Conservation (phyloP, 2,113 vertebrate genomes). For the Amblyopsis rosae region DNA sequence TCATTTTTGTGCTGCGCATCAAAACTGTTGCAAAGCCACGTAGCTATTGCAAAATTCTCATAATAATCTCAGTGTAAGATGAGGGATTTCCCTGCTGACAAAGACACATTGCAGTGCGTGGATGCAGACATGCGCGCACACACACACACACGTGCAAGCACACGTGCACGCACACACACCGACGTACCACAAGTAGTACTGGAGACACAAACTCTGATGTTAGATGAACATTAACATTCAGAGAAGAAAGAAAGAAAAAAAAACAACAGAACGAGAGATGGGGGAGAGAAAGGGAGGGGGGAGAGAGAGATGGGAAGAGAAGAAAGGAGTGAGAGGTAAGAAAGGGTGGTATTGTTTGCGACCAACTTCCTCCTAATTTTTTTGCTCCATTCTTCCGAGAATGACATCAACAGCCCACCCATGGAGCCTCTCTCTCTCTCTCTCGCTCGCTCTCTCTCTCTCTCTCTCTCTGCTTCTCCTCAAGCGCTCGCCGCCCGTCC, state of each 20-base stretch:
- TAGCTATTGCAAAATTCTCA: too few species aligned
- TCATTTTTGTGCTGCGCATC: too few species aligned
- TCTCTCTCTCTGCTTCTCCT: conserved; percentile 54
- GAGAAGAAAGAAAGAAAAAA: background rate
- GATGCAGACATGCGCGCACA: background rate
- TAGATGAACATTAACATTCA: conserved; percentile 45
- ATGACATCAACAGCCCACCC: too few species aligned
- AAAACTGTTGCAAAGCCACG: too few species aligned
- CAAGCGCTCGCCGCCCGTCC: conserved; percentile 56
- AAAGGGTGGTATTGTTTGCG: conserved; percentile 70
- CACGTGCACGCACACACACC: background rate
- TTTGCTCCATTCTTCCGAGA: conserved; percentile 15
- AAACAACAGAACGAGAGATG: conserved; percentile 4
- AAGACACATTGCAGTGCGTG: background rate
- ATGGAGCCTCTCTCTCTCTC: conserved; percentile 1
- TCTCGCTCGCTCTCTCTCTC: conserved; percentile 26
- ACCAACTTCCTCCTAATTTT: conserved; percentile 64
- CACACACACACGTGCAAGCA: background rate
- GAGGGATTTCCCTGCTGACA: too few species aligned
- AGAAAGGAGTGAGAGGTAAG: conserved; percentile 27
- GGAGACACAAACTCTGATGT: conserved; percentile 37
- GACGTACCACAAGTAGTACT: conserved; percentile 10
- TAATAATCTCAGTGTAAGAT: too few species aligned
- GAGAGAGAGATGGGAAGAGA: conserved; percentile 30
- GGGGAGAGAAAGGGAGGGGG: conserved; percentile 5